Evolutionary conservation across 2,888 invertebrate genomes (phyloP), one percentile per base, ranked within the genome.

Genomic region (Hyalella azteca): DNA sequence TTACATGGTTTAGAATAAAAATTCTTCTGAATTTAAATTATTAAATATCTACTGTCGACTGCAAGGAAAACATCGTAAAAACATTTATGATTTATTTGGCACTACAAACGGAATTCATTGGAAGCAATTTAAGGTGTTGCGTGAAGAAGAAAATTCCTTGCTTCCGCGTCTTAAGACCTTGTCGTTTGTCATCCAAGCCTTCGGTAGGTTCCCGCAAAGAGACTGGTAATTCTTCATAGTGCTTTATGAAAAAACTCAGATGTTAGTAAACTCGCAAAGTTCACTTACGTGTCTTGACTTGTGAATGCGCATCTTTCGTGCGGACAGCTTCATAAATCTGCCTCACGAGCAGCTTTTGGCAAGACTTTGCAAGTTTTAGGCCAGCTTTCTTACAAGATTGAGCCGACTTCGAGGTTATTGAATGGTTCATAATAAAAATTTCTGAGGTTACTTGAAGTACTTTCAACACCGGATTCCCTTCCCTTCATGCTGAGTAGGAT

Each of bases 271-370:
- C 66, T 66, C 29, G 66, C 11, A 29, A 66, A 66, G 66, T 66
- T 66, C 66, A 36, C 66, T 66, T 66, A 66, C 66, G 66, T 66
- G 66, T 36, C 66, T 66, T 32, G 66, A 66, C 36, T 66, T 66
- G 22, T 66, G 66, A 66, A 66, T 66, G 32, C 66, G 66, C 66
- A 66, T 66, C 66, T 39, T 29, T 19, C 11, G 66, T 11, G 15
- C 66, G n/a, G 66, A 32, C 66, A 60, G 36, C 66, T 66, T 39
- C 66, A 66, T 66, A 66, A 66, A 66, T 66, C 66, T 66, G 36
- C 36, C 39, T 66, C 66, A 66, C 66, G 66, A 66, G 36, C 66
- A 22, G 36, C 66, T 66, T 36, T 29, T 66, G 36, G 29, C 66
- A 66, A 66, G 66, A 66, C 32, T 66, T 39, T 36, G 39, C n/a